Evolutionary conservation across 2,797 vertebrate genomes (phyloP), one percentile per base, ranked within the genome.

Genomic region (Acestrorhynchus altus): DNA sequence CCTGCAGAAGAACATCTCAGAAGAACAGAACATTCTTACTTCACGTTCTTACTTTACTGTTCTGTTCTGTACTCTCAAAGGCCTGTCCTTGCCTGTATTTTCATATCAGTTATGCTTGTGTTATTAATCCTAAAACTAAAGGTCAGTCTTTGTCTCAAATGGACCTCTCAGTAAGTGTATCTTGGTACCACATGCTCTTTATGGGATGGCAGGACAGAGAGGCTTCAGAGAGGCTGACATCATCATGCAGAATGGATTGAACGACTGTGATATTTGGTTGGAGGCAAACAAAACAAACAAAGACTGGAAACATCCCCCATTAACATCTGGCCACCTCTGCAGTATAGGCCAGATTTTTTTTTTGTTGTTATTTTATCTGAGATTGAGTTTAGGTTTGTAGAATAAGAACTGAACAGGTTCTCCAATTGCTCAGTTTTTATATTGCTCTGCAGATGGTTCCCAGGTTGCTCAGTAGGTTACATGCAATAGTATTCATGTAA

Each of bases 1-100:
- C 51, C n/a, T 42, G 28, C 9, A 60, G 31, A 44, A 65, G 63
- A 40, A 31, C 65, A 80, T 70, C 68, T 80, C n/a, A 57, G 31
- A n/a, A 24, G 44, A n/a, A 40, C 51, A 52, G n/a, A 20, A 52
- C 4, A 26, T 26, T 56, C 11, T 26, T 22, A 24, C 52, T 56
- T n/a, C n/a, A n/a, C n/a, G n/a, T n/a, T n/a, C n/a, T n/a, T 54
- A 54, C 4, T 52, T 18, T 20, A 18, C 4, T 52, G 1, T 12
- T 10, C 8, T 26, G n/a, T 22, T 10, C 51, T 22, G 22, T 51
- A 51, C 47, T 51, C 2, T 51, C 51, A 11, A 9, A 54, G 11
- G 8, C 49, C 49, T 51, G 47, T n/a, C 1, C 18, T 15, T 15
- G 46, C 46, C 10, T 49, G 46, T 1, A 54, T 22, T 24, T 8